Evolutionary conservation across 2,113 vertebrate genomes (phyloP), one percentile per base, ranked within the genome.

Genomic region (Sinocyclocheilus maitianheensis): DNA sequence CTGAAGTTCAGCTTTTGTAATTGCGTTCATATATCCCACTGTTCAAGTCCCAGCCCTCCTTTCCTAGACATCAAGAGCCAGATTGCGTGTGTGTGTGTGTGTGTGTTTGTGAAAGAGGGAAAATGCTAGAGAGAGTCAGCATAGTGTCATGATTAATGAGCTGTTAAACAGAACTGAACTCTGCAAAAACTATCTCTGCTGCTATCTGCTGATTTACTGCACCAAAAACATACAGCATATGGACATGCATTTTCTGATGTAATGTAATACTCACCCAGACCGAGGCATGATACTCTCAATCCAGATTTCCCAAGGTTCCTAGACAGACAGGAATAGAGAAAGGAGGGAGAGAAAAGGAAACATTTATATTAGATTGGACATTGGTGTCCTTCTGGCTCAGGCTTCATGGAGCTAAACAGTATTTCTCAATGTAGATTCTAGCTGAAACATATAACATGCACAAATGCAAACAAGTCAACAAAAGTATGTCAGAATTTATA

Each of bases 261-360:
- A 51, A 77, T 43, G 30, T 30, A 43, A 62, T 22, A 87, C 89
- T 90, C 85, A 90, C 89, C 89, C 34, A 90, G 85, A 5, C 89
- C 89, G 8, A 90, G 60, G 77, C 89, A 90, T 18, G 89, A 90
- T 58, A 90, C 89, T 82, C 89, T 85, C 48, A 90, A 76, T 81
- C 89, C 89, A 85, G 89, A 90, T 83, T 90, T 90, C 65, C 86
- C 87, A 51, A 74, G 83, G 60, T 86, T 86, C 58, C 78, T 88
- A 72, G 62, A 83, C 65, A 87, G 30, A 65, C 26, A 90, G 79
- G 84, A 87, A 53, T 11, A 46, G 71, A 75, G 30, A 84, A 20
- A 60, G 6, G 18, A 58, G 63, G 26, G 60, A 82, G 79, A 82
- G 60, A 82, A 34, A 80, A 48, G 30, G 30, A 26, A 67, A 84